Base-by-base conservation (phyloP, 1,140 invertebrate species). In the Chironomus striatipennis region DNA sequence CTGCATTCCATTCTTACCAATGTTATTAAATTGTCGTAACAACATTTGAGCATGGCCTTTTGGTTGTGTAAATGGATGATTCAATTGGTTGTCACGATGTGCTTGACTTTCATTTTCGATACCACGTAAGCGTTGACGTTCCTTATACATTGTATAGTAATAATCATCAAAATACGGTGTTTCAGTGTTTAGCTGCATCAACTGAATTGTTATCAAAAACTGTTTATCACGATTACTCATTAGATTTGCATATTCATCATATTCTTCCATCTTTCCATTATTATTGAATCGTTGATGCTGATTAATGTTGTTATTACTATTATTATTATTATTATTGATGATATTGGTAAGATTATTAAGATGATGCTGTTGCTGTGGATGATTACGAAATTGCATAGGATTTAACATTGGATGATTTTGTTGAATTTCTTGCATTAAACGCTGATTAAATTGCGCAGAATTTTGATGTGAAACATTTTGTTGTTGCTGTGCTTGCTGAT, bases 171-270 rank as follows among this genome's bases (percentile, higher is more conserved):
- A 88, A 79, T 93, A 93, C 0, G 93, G 92, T 43, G 92, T 93
- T 72, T 91, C 91, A 0, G 92, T 93, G 77, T 92, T 92, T 0
- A 97, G 84, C 81, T 97, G 95, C 75, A 96, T 82, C 77, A 96
- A 84, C 82, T 97, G 95, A 79, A 98, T 97, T 80, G 95, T 95
- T 73, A 95, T 89, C 1, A 98, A 85, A 94, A 95, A 96, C 76
- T 96, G 93, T 79, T 97, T 97, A 79, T 98, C 95, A 64, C 90
- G 87, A 76, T 88, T 87, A 57, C 92, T 95, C 95, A 98, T 98
- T 2, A 97, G 83, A 21, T 94, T 94, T 7, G 90, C 90, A 80
- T 95, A 96, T 78, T 94, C 91, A 81, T 96, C 94, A 74, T 78
- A 82, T 57, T 80, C 80, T n/a, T 80, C 75, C 24, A 21, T 20